These are phyloP conservation scores for Rousettus madagascariensis DNA, from an alignment of 2,797 vertebrate genomes.

Conservation along the genomic window DNA sequence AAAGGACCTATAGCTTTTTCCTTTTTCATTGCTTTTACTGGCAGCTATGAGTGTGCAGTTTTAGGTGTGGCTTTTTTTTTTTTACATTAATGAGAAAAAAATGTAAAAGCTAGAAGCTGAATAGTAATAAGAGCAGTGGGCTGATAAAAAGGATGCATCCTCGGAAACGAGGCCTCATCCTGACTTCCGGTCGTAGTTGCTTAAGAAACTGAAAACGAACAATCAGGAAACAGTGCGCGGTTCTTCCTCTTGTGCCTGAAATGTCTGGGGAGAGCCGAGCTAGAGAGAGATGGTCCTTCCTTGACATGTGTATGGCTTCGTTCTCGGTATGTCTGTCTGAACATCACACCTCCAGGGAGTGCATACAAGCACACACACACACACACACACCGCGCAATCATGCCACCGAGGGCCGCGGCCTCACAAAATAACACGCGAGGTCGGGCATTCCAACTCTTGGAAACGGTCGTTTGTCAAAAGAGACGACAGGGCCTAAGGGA, in stretches of 20 bases:
- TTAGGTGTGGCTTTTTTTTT: not conserved
- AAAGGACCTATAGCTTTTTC: not conserved
- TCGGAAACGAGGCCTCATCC: not conserved
- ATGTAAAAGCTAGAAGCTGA: not conserved
- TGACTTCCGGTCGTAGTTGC: not conserved
- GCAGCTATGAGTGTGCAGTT: not conserved
- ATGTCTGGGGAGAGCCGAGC: not conserved
- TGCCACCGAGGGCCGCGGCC: not conserved
- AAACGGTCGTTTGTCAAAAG: not conserved
- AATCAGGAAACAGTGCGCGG: not conserved
- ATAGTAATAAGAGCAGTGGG: not conserved
- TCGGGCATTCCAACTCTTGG: not conserved
- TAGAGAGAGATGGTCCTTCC: not conserved
- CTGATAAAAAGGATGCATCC: not conserved
- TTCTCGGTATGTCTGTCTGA: not conserved
- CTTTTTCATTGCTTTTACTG: not conserved
- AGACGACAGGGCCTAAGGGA: not conserved
- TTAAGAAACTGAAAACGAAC: constrained; percentile 41
- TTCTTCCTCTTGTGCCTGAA: not conserved
- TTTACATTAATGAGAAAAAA: not conserved
- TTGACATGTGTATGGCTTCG: too few species aligned
- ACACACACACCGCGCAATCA: fast-evolving
- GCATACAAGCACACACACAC: not conserved
- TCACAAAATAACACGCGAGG: not conserved
- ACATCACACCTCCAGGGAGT: not conserved